Percentiles rank a stretch among this genome's conserved stretches.
Conservation (phyloP, 2,113 vertebrate genomes). For the Hassar affinis region DNA sequence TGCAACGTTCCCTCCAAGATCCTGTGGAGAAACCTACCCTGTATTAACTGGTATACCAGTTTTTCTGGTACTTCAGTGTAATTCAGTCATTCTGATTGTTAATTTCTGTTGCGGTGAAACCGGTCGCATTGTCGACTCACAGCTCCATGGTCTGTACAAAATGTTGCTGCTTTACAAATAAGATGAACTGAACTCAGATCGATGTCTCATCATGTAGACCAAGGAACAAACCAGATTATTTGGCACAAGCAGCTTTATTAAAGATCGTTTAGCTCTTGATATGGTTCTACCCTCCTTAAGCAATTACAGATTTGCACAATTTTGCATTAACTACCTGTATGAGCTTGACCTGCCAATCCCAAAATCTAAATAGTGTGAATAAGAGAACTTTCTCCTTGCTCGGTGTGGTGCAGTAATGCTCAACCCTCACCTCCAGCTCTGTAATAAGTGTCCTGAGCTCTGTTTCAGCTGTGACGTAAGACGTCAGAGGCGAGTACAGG, state of each 20-base stretch:
- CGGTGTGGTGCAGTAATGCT: not conserved
- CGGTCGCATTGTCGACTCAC: not conserved
- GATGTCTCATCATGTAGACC: not conserved
- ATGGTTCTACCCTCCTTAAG: too few relatives aligned
- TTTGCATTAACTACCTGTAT: not conserved
- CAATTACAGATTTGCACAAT: not conserved
- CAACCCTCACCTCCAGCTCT: constrained; percentile 83
- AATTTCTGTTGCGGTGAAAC: not conserved
- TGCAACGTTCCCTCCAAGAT: too few relatives aligned
- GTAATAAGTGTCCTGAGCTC: constrained; percentile 84
- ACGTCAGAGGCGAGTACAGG: constrained; percentile 86
- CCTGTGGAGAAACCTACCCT: too few relatives aligned
- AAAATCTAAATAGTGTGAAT: not conserved
- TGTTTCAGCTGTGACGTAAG: constrained; percentile 86
- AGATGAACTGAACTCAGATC: not conserved
- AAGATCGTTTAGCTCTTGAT: not conserved
- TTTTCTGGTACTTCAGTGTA: not conserved
- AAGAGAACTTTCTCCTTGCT: not conserved
- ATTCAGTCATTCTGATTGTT: not conserved
- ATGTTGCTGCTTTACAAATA: not conserved
- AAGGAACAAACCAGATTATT: not conserved
- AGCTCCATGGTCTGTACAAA: not conserved
- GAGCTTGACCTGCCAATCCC: not conserved
- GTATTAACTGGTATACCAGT: too few relatives aligned
- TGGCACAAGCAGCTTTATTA: not conserved